A percentile compares a stretch with the other conserved stretches of the same genome.
Evolutionary conservation across 1,140 invertebrate species (phyloP).

Genomic region (Trachymyrmex cornetzi): DNA sequence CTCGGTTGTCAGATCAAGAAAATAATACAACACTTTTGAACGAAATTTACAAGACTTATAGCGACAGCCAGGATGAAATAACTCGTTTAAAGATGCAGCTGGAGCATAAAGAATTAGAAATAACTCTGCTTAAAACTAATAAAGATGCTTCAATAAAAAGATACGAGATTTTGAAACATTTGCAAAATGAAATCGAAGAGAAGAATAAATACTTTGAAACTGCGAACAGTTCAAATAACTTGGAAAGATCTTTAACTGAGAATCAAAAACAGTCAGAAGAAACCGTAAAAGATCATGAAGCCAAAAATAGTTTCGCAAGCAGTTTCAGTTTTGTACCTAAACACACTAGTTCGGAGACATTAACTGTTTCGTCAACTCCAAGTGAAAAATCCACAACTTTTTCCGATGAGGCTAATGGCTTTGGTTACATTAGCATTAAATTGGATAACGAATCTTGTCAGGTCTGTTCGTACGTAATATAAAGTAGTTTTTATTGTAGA

Average conservation of each 20-base stretch:
- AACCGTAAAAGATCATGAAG: background rate
- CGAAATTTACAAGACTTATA: constrained; percentile 68
- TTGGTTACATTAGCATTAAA: background rate
- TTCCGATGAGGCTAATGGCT: background rate
- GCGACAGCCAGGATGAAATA: constrained; percentile 71
- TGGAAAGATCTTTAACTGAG: background rate
- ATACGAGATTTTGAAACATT: constrained; percentile 70
- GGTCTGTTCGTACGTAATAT: background rate
- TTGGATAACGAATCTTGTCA: background rate
- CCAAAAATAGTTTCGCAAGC: background rate
- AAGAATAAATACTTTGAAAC: background rate
- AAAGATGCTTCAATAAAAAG: constrained; percentile 74
- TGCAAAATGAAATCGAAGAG: constrained; percentile 68
- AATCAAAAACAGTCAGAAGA: constrained; percentile 3
- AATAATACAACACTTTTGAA: constrained; percentile 74
- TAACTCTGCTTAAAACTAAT: constrained; percentile 74
- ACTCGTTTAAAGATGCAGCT: constrained; percentile 74
- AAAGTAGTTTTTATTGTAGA: background rate
- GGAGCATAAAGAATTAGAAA: constrained; percentile 74
- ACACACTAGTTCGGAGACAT: background rate
- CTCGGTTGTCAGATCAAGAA: constrained; percentile 73
- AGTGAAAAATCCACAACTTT: background rate
- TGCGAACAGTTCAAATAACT: background rate
- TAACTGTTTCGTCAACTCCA: constrained; percentile 1
- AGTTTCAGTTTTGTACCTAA: background rate